Evolutionary conservation across 2,113 vertebrate genomes (phyloP).

Genomic region (Ptyas mucosa): DNA sequence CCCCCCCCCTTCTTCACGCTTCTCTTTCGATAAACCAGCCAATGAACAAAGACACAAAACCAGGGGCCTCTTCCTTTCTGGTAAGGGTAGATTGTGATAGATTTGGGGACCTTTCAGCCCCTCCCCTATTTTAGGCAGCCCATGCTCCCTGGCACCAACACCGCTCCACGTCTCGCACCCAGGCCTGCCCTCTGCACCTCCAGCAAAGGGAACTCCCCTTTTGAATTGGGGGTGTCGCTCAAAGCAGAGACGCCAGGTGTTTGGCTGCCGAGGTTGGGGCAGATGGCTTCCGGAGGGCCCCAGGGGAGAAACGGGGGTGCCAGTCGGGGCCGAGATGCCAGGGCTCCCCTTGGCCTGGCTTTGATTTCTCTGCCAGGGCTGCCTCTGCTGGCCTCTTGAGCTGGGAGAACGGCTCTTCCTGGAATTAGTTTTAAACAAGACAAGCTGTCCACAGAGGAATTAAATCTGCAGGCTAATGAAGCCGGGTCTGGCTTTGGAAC

Average conservation of each 20-base stretch:
- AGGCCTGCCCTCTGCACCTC: no score
- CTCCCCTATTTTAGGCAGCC: not conserved
- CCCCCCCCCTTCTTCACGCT: no score
- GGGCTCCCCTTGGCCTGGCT: not conserved
- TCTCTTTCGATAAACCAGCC: no score
- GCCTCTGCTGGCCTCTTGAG: accelerated
- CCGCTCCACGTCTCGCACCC: no score
- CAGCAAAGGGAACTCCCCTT: no score
- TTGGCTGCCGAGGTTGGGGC: not conserved
- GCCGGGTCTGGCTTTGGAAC: not conserved
- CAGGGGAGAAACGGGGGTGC: no score
- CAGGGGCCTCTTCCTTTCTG: no score
- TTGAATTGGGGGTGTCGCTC: not conserved
- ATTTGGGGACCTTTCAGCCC: no score
- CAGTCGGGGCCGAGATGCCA: accelerated
- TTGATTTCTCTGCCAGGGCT: not conserved
- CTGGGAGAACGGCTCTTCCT: not conserved
- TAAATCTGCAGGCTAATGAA: not conserved
- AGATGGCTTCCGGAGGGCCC: accelerated
- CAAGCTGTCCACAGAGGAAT: not conserved
- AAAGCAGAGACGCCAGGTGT: no score
- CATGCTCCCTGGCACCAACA: no score
- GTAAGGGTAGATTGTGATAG: no score
- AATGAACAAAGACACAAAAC: no score
- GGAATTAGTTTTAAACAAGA: not conserved